These are phyloP conservation scores for Callionymus lyra DNA, from an alignment of 2,113 vertebrate species.

Conservation along the genomic window DNA sequence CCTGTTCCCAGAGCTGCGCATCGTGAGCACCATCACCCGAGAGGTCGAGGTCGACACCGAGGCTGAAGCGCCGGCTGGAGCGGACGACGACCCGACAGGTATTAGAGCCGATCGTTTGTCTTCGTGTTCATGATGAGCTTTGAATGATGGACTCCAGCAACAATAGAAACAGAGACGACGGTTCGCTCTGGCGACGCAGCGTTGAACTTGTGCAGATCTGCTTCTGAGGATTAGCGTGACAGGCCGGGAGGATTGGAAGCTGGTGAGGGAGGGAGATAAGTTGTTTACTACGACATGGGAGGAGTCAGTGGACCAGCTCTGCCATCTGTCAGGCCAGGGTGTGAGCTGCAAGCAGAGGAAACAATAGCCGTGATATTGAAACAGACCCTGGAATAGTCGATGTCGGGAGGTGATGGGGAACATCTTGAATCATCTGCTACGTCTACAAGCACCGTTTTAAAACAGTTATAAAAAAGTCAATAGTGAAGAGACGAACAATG, in stretches of 20 bases:
- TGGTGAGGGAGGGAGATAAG: slow-evolving; percentile 25
- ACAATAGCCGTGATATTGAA: slow-evolving; percentile 32
- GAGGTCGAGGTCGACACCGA: slow-evolving; percentile 83
- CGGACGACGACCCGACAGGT: slow-evolving; percentile 87
- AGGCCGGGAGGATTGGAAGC: slow-evolving; percentile 25
- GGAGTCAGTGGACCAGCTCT: slow-evolving; percentile 22
- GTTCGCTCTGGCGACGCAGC: background rate
- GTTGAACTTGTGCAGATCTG: slow-evolving; percentile 7
- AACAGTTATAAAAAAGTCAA: too few relatives aligned
- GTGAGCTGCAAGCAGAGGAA: slow-evolving; percentile 21
- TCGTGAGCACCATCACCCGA: slow-evolving; percentile 92
- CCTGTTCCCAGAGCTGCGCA: slow-evolving; percentile 89
- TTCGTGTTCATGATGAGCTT: too few relatives aligned
- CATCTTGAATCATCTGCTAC: too few relatives aligned
- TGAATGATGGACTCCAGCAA: too few relatives aligned
- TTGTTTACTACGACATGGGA: slow-evolving; percentile 50
- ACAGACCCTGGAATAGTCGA: slow-evolving; percentile 30
- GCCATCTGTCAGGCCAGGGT: slow-evolving; percentile 50
- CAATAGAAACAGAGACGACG: too few relatives aligned
- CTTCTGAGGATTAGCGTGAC: slow-evolving; percentile 22
- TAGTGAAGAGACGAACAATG: too few relatives aligned
- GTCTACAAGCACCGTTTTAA: too few relatives aligned
- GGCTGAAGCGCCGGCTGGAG: slow-evolving; percentile 65
- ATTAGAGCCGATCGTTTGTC: too few relatives aligned
- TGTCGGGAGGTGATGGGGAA: too few relatives aligned